Evolutionary conservation across 2,113 vertebrate genomes (phyloP).

Genomic region (Puma concolor): DNA sequence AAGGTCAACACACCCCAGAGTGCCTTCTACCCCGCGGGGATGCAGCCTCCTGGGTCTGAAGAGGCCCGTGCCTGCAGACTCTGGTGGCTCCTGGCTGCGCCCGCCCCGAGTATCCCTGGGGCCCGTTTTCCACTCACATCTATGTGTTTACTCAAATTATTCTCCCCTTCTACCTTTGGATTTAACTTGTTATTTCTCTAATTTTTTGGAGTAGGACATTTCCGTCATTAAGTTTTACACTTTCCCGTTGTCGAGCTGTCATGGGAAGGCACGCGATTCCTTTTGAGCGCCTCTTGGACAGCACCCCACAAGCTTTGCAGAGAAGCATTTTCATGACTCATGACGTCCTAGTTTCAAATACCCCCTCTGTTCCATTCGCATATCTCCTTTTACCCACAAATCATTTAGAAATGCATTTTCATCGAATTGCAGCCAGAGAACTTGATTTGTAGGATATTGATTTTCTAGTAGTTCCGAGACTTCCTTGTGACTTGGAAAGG

Average conservation of each 20-base stretch:
- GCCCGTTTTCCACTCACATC: rapidly evolving
- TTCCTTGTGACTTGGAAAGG: background rate
- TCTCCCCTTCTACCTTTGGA: background rate
- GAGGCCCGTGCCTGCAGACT: rapidly evolving
- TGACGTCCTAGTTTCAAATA: background rate
- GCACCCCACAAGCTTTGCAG: rapidly evolving
- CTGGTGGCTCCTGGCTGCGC: rapidly evolving
- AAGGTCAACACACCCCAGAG: background rate
- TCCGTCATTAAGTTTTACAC: background rate
- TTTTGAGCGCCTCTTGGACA: background rate
- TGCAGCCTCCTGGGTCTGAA: rapidly evolving
- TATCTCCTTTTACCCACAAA: constrained; percentile 8
- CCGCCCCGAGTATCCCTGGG: rapidly evolving
- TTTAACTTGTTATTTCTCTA: constrained; percentile 29
- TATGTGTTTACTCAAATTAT: background rate
- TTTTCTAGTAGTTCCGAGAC: background rate
- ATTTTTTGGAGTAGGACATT: background rate
- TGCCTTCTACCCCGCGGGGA: rapidly evolving
- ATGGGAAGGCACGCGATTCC: background rate
- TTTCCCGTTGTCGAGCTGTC: background rate
- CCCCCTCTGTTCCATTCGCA: background rate
- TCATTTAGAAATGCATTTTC: constrained; percentile 48
- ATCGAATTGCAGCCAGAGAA: background rate
- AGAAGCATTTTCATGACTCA: constrained; percentile 18
- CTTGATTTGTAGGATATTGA: background rate